Conservation (phyloP, 2,888 invertebrate species). For the Acleris cristana region DNA sequence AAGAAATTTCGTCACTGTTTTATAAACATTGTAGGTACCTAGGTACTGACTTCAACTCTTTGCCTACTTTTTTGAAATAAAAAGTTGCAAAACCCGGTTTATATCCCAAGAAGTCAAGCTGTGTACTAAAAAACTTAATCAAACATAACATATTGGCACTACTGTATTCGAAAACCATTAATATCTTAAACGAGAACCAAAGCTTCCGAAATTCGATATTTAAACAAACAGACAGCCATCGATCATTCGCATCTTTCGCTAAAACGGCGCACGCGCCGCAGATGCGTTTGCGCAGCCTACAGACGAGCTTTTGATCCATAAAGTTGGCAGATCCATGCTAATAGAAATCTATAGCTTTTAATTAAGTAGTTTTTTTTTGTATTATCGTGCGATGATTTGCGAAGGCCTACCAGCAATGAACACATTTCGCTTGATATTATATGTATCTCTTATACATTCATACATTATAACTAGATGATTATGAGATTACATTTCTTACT, state of each 20-base stretch:
- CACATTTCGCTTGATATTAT: too few relatives aligned
- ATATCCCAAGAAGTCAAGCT: conserved; percentile 1
- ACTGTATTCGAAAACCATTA: conserved; percentile 31
- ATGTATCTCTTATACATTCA: too few relatives aligned
- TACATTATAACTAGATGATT: too few relatives aligned
- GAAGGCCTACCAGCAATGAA: too few relatives aligned
- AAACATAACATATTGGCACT: conserved; percentile 33
- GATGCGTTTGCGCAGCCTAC: conserved; percentile 61
- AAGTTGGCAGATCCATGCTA: not conserved
- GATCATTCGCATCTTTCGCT: conserved; percentile 68
- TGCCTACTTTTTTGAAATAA: not conserved
- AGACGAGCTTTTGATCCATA: not conserved
- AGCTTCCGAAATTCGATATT: conserved; percentile 24
- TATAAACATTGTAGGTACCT: too few relatives aligned
- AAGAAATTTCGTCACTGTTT: too few relatives aligned
- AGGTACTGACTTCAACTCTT: too few relatives aligned
- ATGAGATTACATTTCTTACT: too few relatives aligned
- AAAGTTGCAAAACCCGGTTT: not conserved
- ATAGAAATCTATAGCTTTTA: not conserved
- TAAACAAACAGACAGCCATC: conserved; percentile 41
- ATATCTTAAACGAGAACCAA: conserved; percentile 13
- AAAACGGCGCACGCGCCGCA: conserved; percentile 61
- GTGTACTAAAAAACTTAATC: conserved; percentile 17
- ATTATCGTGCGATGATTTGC: too few relatives aligned
- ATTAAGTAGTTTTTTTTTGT: not conserved